A percentile compares a stretch with the other conserved stretches of the same genome.
These are phyloP conservation scores for Pentamera pediparva DNA, from an alignment of 53 echinoderm and acorn worm genomes.

Conservation along the genomic window DNA sequence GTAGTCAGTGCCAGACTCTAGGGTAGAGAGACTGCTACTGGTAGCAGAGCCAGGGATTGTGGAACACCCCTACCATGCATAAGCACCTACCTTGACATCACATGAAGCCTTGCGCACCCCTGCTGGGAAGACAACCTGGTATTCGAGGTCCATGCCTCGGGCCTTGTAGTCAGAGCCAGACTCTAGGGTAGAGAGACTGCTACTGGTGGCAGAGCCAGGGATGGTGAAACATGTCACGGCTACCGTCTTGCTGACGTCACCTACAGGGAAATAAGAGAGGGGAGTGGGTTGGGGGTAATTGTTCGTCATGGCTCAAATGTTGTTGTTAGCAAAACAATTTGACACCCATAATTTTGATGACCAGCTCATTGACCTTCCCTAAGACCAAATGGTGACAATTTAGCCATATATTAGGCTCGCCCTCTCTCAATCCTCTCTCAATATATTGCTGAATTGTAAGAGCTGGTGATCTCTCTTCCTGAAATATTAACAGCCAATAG, in stretches of 20 bases:
- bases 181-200: constrained; percentile 79
- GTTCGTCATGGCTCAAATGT: too few relatives aligned
- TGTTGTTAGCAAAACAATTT: too few relatives aligned
- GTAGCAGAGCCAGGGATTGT: constrained; percentile 69
- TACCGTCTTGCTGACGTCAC: constrained; percentile 73
- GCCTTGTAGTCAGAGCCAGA: constrained; percentile 96
- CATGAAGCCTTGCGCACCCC: constrained; percentile 84
- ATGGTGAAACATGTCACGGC: constrained; percentile 87
- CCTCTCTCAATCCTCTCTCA: too few relatives aligned
- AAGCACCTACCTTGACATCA: constrained; percentile 90
- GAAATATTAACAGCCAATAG: too few relatives aligned
- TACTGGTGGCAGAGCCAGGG: constrained; percentile 70
- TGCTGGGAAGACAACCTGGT: constrained; percentile 85
- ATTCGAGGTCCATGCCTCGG: constrained; percentile 72
- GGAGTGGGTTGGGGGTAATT: not conserved
- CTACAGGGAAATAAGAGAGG: constrained; percentile 15
- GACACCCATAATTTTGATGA: too few relatives aligned
- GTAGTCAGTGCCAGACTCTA: constrained; percentile 93
- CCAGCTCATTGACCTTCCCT: too few relatives aligned
- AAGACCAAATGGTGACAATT: too few relatives aligned
- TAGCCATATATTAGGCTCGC: too few relatives aligned
- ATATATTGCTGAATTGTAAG: too few relatives aligned
- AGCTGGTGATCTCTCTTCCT: too few relatives aligned
- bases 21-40: constrained; percentile 75
- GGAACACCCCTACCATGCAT: too few relatives aligned